phyloP scores from a whole-genome alignment of 2,888 invertebrate species.

The Cerastoderma edule region DNA sequence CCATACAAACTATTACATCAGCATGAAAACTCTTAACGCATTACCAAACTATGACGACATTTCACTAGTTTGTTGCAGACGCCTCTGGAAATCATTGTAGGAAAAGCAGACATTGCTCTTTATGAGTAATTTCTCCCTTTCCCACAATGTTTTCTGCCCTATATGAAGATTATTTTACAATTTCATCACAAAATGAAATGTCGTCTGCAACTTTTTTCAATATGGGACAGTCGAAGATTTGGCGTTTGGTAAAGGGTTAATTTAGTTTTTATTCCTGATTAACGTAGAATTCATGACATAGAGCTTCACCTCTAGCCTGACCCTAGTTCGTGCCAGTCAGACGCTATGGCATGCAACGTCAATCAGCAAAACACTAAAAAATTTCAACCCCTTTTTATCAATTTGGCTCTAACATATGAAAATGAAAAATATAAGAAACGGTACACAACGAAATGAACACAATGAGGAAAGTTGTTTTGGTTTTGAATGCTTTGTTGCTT shows the following conservation, averaged over 20 bases:
- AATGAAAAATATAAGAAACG: neutral
- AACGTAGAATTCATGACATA: too few relatives aligned
- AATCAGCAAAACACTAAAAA: neutral
- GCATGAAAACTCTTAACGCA: neutral
- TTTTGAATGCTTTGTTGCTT: too few relatives aligned
- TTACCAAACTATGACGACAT: neutral
- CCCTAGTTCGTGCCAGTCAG: neutral
- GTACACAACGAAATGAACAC: too few relatives aligned
- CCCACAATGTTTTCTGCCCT: neutral
- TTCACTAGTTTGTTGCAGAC: neutral
- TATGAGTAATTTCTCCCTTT: slow-evolving; percentile 23
- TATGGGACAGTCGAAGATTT: neutral
- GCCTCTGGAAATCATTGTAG: neutral
- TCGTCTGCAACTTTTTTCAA: neutral
- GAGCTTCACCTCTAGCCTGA: neutral
- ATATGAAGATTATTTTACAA: neutral
- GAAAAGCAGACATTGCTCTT: slow-evolving; percentile 7
- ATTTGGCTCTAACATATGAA: neutral
- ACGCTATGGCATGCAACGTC: neutral
- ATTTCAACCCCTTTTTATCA: neutral
- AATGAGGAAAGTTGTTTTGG: too few relatives aligned
- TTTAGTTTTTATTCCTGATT: neutral
- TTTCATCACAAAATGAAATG: neutral
- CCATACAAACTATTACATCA: neutral
- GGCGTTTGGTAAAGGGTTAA: neutral